These are phyloP conservation scores for Rachycentron canadum DNA, from an alignment of 2,797 vertebrate species.

Conservation along the genomic window DNA sequence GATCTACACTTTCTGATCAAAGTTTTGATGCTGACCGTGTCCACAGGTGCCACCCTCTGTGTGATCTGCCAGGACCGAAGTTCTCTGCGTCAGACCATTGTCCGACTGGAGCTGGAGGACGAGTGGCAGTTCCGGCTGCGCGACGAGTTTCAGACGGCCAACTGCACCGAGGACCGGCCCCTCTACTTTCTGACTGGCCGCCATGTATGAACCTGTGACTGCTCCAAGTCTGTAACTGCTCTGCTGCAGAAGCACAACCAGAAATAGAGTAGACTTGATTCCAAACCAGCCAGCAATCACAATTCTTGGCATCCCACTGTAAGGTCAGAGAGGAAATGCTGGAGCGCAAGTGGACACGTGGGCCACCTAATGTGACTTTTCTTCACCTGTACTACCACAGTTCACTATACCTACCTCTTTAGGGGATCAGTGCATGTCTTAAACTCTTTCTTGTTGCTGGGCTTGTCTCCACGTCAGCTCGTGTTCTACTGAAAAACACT, in stretches of 20 bases:
- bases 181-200: conserved; percentile 97
- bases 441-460: conserved; percentile 37
- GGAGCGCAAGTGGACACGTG: conserved; percentile 39
- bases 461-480: conserved; percentile 35
- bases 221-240: conserved; percentile 1
- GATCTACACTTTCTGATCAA: neutral
- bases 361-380: conserved; percentile 56
- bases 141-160: conserved; percentile 98
- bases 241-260: conserved; percentile 39
- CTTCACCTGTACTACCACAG: conserved; percentile 29
- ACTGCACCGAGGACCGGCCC: conserved; percentile 94
- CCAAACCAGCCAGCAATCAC: conserved; percentile 46
- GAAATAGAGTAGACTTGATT: conserved; percentile 27
- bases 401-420: conserved; percentile 50
- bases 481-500: conserved; percentile 45
- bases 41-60: conserved; percentile 95
- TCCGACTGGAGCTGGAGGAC: conserved; percentile 95
- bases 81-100: conserved; percentile 96
- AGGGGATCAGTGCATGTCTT: conserved; percentile 26
- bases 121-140: conserved; percentile 99
- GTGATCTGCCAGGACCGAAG: conserved; percentile 98
- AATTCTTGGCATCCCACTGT: conserved; percentile 32
- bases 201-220: conserved; percentile 85
- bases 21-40: neutral
- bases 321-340: conserved; percentile 23